Evolutionary conservation across 2,888 invertebrate species (phyloP), one percentile per base, ranked within the genome.

Genomic region (Amitus sp.): DNA sequence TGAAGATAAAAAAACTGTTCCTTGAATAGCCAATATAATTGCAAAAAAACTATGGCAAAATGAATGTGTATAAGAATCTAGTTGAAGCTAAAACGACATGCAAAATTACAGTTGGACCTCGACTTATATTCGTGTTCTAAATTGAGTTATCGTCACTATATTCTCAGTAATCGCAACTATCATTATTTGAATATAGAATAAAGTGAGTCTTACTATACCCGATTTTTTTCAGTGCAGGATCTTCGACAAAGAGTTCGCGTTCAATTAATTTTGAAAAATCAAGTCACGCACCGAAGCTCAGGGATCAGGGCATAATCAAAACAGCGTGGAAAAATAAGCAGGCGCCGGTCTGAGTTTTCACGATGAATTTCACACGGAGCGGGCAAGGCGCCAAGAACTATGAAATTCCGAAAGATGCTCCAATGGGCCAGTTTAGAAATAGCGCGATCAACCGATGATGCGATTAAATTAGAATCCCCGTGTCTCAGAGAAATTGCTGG

Each of bases 221-320:
- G n/a, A n/a, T n/a, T n/a, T n/a, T n/a, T n/a, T n/a, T n/a, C n/a
- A n/a, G n/a, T n/a, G n/a, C n/a, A n/a, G n/a, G n/a, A n/a, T n/a
- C n/a, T n/a, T n/a, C n/a, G n/a, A n/a, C n/a, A n/a, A n/a, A n/a
- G n/a, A n/a, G n/a, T n/a, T n/a, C n/a, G n/a, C n/a, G n/a, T n/a
- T n/a, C n/a, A n/a, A n/a, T n/a, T n/a, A n/a, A n/a, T n/a, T 43
- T 54, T 51, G 62, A 57, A 60, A 67, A 60, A 64, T 62, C 62
- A 27, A 45, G 57, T 57, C 55, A 55, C 60, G 62, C 64, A 55
- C n/a, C n/a, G n/a, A n/a, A n/a, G n/a, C n/a, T 57, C 57, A 53
- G 53, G 60, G 58, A 52, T 55, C 61, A 54, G 62, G 57, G 59
- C 57, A 54, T 60, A 67, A 67, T 67, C 67, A 64, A 67, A 65